Evolutionary conservation across 2,888 invertebrate species (phyloP).

Genomic region (Tribolium freemani): DNA sequence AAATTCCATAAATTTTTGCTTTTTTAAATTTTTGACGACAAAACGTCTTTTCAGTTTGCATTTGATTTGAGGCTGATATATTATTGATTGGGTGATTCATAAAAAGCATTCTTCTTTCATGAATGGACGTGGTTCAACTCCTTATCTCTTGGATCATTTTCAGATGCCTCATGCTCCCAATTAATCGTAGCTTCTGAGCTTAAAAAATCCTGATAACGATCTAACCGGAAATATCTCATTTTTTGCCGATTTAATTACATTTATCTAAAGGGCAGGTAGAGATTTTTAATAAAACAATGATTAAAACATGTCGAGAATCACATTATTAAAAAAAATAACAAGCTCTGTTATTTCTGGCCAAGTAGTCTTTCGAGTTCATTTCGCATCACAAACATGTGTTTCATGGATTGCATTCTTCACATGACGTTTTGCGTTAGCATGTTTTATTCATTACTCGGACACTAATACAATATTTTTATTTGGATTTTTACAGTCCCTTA

Average conservation of each 20-base stretch:
- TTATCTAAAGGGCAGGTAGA: background rate
- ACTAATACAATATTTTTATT: background rate
- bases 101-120: background rate
- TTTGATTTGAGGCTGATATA: too few relatives aligned
- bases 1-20: too few relatives aligned
- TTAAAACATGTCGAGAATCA: background rate
- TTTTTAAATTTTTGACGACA: too few relatives aligned
- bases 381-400: slow-evolving; percentile 29
- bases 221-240: background rate
- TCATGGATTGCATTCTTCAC: slow-evolving; percentile 11
- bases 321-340: background rate
- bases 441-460: slow-evolving; percentile 9
- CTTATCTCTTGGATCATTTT: background rate
- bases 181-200: background rate
- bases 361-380: slow-evolving; percentile 25
- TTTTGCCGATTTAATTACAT: background rate
- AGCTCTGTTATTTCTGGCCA: background rate
- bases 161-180: background rate
- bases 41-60: too few relatives aligned
- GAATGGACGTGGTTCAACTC: background rate
- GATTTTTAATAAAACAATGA: background rate
- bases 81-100: background rate
- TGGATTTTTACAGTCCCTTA: background rate
- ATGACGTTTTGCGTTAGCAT: slow-evolving; percentile 7
- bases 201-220: background rate